Evolutionary conservation across 2,113 vertebrate genomes (phyloP).

Genomic region (Nibea albiflora): DNA sequence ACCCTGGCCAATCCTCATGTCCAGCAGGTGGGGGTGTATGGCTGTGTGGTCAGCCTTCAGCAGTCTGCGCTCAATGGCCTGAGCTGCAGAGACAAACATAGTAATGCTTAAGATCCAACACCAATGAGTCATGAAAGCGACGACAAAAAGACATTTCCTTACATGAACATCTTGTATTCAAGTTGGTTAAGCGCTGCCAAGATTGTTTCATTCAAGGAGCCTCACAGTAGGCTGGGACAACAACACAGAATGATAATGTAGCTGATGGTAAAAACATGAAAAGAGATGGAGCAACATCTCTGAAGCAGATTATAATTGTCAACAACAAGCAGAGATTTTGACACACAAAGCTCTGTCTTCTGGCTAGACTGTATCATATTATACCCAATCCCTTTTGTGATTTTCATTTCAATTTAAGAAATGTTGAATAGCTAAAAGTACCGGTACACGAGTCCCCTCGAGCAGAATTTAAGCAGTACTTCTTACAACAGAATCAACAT

Average conservation of each 20-base stretch:
- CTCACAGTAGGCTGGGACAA: not conserved
- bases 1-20: slow-evolving; percentile 99
- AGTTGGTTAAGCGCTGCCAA: too few relatives aligned
- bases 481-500: slow-evolving; percentile 26
- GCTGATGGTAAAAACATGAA: not conserved
- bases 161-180: not conserved
- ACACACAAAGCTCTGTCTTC: slow-evolving; percentile 45
- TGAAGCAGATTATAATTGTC: slow-evolving; percentile 15
- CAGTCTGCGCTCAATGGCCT: slow-evolving; percentile 91
- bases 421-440: not conserved
- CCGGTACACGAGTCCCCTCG: not conserved
- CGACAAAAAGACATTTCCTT: not conserved
- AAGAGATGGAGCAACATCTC: not conserved
- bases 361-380: slow-evolving; percentile 6
- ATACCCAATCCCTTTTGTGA: not conserved
- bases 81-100: slow-evolving; percentile 83
- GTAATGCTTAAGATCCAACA: not conserved
- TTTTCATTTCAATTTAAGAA: not conserved
- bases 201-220: not conserved
- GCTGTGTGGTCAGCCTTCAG: slow-evolving; percentile 96
- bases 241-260: not conserved
- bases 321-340: slow-evolving; percentile 52
- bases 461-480: not conserved
- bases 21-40: slow-evolving; percentile 95
- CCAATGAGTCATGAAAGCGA: not conserved